Conservation (phyloP, 2,797 vertebrate genomes). For the Gallinago stenura region DNA sequence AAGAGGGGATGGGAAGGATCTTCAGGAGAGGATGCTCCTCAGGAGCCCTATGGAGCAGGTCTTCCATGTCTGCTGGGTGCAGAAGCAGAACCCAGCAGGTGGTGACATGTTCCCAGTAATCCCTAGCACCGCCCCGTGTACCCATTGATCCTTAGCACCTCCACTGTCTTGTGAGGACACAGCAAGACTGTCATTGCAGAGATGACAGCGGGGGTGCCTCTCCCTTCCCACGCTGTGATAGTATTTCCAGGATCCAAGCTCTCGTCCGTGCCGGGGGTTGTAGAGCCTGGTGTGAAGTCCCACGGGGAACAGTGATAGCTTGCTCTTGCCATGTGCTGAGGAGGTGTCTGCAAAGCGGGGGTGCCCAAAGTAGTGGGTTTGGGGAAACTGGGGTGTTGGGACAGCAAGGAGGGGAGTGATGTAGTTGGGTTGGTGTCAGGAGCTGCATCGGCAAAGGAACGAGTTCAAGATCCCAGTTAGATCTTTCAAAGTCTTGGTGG, state of each 20-base stretch:
- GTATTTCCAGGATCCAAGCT: background rate
- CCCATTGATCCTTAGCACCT: background rate
- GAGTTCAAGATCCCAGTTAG: background rate
- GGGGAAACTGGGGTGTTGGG: background rate
- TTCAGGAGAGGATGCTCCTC: background rate
- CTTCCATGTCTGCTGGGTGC: background rate
- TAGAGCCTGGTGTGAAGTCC: background rate
- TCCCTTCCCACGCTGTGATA: background rate
- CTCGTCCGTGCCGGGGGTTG: accelerated
- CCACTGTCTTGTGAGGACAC: background rate
- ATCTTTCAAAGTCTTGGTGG: background rate
- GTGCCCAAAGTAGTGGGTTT: accelerated
- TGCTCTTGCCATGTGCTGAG: background rate
- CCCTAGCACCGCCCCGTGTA: background rate
- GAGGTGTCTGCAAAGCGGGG: background rate
- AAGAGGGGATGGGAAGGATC: background rate
- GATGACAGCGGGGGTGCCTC: accelerated
- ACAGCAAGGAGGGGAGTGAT: background rate
- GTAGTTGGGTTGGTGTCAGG: background rate
- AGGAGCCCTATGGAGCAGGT: background rate
- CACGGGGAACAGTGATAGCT: accelerated
- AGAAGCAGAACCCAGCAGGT: background rate
- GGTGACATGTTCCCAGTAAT: background rate
- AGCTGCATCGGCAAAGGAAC: background rate
- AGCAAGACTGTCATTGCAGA: background rate